Evolutionary conservation across 2,113 vertebrate species (phyloP).

Genomic region (Mirza zaza): DNA sequence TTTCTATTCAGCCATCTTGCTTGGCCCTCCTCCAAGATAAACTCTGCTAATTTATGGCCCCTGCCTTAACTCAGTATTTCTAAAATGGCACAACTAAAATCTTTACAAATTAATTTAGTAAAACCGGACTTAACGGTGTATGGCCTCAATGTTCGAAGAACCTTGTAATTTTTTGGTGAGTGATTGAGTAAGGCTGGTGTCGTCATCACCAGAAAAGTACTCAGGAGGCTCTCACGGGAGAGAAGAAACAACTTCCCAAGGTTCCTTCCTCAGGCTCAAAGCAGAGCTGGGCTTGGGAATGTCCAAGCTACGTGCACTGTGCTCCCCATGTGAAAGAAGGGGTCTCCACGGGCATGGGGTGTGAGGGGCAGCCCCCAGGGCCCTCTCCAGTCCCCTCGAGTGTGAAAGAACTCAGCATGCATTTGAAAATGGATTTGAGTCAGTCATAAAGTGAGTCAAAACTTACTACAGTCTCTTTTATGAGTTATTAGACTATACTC

Average conservation of each 20-base stretch:
- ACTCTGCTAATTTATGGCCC: not conserved
- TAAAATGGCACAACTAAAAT: not conserved
- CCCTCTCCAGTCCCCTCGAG: not conserved
- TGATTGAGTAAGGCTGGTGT: not conserved
- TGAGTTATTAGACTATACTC: not conserved
- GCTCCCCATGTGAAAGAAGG: accelerated
- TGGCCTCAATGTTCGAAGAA: not conserved
- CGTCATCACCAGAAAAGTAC: not conserved
- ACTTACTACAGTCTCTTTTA: not conserved
- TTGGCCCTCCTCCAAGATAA: not conserved
- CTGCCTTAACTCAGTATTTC: not conserved
- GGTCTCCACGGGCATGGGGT: accelerated
- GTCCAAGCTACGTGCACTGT: accelerated
- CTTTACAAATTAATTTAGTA: slow-evolving; percentile 14
- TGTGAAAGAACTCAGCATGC: not conserved
- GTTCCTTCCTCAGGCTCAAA: not conserved
- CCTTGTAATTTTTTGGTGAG: not conserved
- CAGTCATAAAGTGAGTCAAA: not conserved
- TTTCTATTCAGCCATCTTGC: too few species aligned
- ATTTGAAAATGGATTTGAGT: not conserved
- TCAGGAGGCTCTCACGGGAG: not conserved
- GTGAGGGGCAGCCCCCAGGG: accelerated
- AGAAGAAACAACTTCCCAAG: not conserved
- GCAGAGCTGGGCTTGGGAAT: not conserved
- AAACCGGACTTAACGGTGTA: not conserved